phyloP scores from a whole-genome alignment of 92 coral and sea anemone genomes.

The Zoanthus solanderi region DNA sequence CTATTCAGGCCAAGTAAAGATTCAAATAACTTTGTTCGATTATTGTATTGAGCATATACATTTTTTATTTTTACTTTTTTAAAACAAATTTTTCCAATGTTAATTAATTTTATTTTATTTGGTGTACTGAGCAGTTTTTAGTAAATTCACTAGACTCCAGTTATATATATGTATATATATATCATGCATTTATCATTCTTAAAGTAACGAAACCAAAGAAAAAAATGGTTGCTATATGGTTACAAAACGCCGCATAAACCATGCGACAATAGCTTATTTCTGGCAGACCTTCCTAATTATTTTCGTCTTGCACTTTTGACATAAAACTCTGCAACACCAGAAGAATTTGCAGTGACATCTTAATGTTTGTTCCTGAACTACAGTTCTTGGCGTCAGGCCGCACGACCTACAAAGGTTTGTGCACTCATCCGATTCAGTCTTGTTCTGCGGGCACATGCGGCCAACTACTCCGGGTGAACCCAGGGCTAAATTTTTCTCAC shows the following conservation, averaged over 20 bases:
- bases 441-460: constrained; percentile 75
- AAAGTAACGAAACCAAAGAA: no score
- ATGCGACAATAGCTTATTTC: not conserved
- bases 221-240: no score
- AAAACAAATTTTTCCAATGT: no score
- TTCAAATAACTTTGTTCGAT: no score
- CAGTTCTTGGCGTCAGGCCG: constrained; percentile 28
- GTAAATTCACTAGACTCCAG: no score
- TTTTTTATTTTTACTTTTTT: no score
- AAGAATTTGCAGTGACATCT: constrained; percentile 86
- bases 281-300: constrained; percentile 57
- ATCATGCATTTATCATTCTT: no score
- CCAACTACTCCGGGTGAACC: constrained; percentile 86
- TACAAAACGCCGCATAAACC: not conserved
- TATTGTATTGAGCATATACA: no score
- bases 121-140: no score
- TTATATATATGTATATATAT: no score
- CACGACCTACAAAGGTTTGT: constrained; percentile 74
- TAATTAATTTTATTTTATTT: no score
- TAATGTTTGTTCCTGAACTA: constrained; percentile 24
- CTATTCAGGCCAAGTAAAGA: no score
- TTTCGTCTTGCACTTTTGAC: constrained; percentile 58
- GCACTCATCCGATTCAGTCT: constrained; percentile 59
- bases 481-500: constrained; percentile 56
- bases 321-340: constrained; percentile 89